These are phyloP conservation scores for Onychorhynchus coronatus DNA, from an alignment of 2,113 vertebrate genomes.

Conservation along the genomic window DNA sequence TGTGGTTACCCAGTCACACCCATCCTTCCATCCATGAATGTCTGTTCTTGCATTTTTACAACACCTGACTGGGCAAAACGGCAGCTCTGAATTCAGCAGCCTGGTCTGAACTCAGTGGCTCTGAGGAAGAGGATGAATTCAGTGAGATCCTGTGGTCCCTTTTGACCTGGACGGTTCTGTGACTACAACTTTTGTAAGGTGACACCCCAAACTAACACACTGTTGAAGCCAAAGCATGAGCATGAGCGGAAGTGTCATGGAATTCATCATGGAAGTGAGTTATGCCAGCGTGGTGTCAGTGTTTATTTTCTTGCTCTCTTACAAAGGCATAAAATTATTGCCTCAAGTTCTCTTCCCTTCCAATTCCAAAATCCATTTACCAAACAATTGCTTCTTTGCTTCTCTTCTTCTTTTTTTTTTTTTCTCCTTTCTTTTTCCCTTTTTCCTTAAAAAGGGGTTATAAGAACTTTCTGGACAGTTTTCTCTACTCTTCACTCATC, in stretches of 20 bases:
- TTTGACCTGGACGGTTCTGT: neutral
- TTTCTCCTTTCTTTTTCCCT: neutral
- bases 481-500: constrained; percentile 4
- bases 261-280: neutral
- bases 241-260: neutral
- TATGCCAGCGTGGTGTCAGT: neutral
- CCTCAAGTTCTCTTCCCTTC: neutral
- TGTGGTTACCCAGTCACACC: neutral
- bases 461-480: constrained; percentile 3
- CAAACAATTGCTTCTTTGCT: neutral
- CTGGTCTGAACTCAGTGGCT: neutral
- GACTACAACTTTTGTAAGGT: neutral
- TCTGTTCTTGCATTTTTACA: neutral
- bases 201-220: neutral
- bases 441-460: neutral
- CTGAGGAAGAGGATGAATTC: neutral
- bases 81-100: neutral
- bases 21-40: neutral
- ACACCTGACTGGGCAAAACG: neutral
- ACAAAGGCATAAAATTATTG: neutral
- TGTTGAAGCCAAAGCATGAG: neutral
- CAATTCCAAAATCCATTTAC: neutral
- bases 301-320: neutral
- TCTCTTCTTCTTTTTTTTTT: neutral
- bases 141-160: neutral